Evolutionary conservation across 1,140 invertebrate genomes (phyloP), one percentile per base, ranked within the genome.

Genomic region (Drosophila kikkawai): DNA sequence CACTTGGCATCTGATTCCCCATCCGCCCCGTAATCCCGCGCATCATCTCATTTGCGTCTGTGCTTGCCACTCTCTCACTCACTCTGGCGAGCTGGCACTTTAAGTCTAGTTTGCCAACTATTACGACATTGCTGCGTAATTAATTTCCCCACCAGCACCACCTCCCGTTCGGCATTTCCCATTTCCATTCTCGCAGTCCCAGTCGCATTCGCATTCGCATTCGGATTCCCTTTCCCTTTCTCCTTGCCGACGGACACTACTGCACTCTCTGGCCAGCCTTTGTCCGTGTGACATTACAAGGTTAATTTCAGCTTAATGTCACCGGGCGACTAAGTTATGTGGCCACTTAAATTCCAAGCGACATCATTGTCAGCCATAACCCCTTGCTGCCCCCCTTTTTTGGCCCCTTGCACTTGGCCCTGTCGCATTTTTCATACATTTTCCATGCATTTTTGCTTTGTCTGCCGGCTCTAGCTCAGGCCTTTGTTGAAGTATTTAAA

Each of bases 231-330:
- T 45, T 42, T 44, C 11, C 26, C 48, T n/a, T 12, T 26, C 37
- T 19, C 39, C 19, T 36, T 17, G 4, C 17, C 41, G 26, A 47
- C 12, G 19, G 36, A 26, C 44, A 55, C 53, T 29, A 29, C 5
- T 39, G 42, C 63, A 53, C 32, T 61, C 57, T 22, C 60, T 47
- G 42, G 39, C 32, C 45, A 39, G 26, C 37, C 22, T 65, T 76
- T 73, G 69, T 79, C 50, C 39, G 48, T 68, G 69, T 79, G 70
- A 61, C 82, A 76, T 69, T 80, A 82, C 82, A 84, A 81, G 82
- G 67, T 84, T 84, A 85, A 85, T 84, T 85, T 84, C 74, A 79
- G 76, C 77, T 84, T 73, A 77, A 78, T 85, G 82, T 81, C 82
- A 74, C 51, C 73, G 53, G 51, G 70, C 66, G 75, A 64, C 64